Percentiles rank a stretch among this genome's conserved stretches.
These are phyloP conservation scores for Drosophila pseudotalamancana DNA, from an alignment of 2,888 invertebrate genomes.

Conservation along the genomic window DNA sequence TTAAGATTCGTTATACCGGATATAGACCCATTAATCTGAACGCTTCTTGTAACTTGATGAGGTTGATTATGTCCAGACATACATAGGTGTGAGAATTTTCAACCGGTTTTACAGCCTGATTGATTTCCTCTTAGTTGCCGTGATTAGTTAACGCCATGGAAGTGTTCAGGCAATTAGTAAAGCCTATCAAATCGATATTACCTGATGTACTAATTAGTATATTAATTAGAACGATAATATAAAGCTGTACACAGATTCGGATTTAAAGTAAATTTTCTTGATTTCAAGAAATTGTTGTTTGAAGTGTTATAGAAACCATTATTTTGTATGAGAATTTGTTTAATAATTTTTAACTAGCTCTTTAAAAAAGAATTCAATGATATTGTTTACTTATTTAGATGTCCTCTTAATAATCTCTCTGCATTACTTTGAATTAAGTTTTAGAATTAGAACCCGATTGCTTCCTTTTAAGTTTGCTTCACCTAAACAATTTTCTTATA, in stretches of 20 bases:
- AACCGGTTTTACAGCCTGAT: conserved; percentile 41
- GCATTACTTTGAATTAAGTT: no score
- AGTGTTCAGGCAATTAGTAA: conserved; percentile 29
- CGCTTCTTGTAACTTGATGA: conserved; percentile 41
- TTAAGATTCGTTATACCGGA: conserved; percentile 75
- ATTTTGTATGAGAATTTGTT: no score
- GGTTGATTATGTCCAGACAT: conserved; percentile 3
- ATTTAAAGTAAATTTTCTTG: conserved; percentile 5
- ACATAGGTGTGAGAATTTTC: conserved; percentile 18
- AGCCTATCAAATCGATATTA: not conserved
- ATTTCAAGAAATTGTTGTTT: not conserved
- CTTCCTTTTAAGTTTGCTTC: no score
- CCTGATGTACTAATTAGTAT: not conserved
- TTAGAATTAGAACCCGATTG: no score
- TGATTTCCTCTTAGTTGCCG: conserved; percentile 47
- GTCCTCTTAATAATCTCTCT: no score
- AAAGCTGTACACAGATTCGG: not conserved
- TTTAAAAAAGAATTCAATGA: no score
- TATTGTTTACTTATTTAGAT: no score
- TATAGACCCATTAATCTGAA: conserved; percentile 61
- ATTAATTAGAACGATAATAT: conserved; percentile 8
- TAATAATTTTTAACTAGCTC: no score
- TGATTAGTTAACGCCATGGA: conserved; percentile 12
- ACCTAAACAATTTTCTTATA: no score
- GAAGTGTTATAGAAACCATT: no score